Conservation (phyloP, 2,113 vertebrate species). For the Istiophorus platypterus region DNA sequence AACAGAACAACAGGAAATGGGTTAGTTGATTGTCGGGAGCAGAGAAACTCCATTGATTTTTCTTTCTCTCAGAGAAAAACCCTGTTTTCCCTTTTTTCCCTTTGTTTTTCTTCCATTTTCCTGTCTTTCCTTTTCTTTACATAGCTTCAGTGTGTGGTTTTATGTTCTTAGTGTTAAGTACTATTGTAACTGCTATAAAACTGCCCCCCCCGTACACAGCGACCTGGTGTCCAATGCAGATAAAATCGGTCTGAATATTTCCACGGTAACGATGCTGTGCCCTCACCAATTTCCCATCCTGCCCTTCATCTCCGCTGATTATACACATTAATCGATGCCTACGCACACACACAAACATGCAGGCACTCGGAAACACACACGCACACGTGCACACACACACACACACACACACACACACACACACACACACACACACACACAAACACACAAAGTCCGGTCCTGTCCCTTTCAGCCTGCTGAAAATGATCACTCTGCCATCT, state of each 20-base stretch:
- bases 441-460: background rate
- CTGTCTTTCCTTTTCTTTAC: background rate
- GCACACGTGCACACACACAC: too few relatives aligned
- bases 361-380: constrained; percentile 12
- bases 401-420: constrained; percentile 1
- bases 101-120: background rate
- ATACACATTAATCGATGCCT: background rate
- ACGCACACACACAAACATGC: background rate
- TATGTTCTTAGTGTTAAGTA: background rate
- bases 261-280: constrained; percentile 26
- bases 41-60: background rate
- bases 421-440: constrained; percentile 9
- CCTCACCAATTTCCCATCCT: background rate
- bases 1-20: too few relatives aligned
- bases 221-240: background rate
- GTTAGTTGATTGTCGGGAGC: too few relatives aligned
- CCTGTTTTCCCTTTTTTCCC: background rate
- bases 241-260: constrained; percentile 26
- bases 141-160: background rate
- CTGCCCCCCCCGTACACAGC: background rate
- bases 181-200: too few relatives aligned
- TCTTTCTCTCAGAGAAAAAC: background rate
- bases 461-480: constrained; percentile 27
- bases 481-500: constrained; percentile 44
- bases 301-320: constrained; percentile 11